Evolutionary conservation across 2,888 invertebrate genomes (phyloP), one percentile per base, ranked within the genome.

Genomic region (Drosophila eohydei): DNA sequence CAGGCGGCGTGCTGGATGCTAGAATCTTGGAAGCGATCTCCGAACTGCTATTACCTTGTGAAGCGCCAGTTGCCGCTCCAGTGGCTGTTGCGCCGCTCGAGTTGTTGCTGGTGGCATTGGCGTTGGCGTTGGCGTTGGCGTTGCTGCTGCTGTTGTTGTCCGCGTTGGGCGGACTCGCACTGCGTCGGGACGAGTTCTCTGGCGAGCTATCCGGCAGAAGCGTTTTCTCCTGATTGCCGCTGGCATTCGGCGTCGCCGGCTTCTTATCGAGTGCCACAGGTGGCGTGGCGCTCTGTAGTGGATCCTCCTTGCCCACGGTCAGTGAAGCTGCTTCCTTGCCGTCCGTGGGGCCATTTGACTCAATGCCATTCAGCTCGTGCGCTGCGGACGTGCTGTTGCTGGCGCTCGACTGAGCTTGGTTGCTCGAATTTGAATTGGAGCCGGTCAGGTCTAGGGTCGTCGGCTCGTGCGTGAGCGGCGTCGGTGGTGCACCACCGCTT

Each of bases 361-460:
- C 91, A 21, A 88, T 77, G 12, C 91, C 92, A 56, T 92, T 92
- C 0, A 91, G 66, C 69, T 92, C 92, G 55, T 90, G 90, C 3
- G 74, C 81, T 30, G 87, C 84, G 3, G 80, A 71, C 0, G 65
- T 74, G 50, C 86, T 76, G 32, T 83, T 91, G 68, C 91, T 90
- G 28, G 89, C 79, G 7, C 81, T 88, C 11, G 92, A 91, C 28
- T 90, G 86, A 0, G 91, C 89, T 72, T 89, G 91, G 56, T 91
- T 91, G 76, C 92, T 92, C 2, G 92, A 92, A 64, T 92, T 92
- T n/a, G 92, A 92, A 66, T 92, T 92, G 34, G 92, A 92, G 30
- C 92, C 92, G 3, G 92, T 93, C 44, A 93, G 73, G 78, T 93
- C 93, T n/a, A 93, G 76, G 2, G 92, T 92, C 14, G 92, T 70